Base-by-base conservation (phyloP, 2,113 vertebrate genomes). In the Notechis scutatus region DNA sequence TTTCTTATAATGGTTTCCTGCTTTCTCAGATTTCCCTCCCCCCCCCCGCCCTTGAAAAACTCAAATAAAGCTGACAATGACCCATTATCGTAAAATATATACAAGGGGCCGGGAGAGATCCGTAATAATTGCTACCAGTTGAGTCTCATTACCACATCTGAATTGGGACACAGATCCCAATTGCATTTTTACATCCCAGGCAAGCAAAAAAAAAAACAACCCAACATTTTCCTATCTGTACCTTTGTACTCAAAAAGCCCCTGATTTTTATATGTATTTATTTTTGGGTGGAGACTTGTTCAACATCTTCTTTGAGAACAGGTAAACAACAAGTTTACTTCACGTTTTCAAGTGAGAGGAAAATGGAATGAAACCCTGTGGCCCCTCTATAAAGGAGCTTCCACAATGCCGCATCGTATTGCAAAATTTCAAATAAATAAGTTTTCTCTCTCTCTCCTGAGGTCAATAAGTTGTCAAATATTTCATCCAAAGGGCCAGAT, bases 391-490 rank as follows among this genome's bases (percentile, higher is more conserved):
- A 87, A 96, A 95, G 91, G 92, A 93, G 10, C 93, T 93, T 94
- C 20, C 26, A 93, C 93, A 92, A 96, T 1, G 0, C 86, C 95
- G 94, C 93, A 96, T 94, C 3, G 0, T 90, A 94, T 96, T 93
- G 94, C 93, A 92, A 93, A 95, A 94, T 94, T 96, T 96, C 93
- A 96, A 95, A 96, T 96, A 97, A 96, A 97, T 96, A 95, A 96
- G 91, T 95, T 64, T 34, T 42, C 12, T 64, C 89, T 94, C 96
- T 94, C 91, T 94, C 97, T 94, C 96, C 92, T 92, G 97, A 93
- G 96, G 90, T 90, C 92, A 94, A 94, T 96, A 94, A 20, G 69
- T 94, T 95, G 92, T 93, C 92, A 96, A 96, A 96, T 95, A 97
- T 96, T 96, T 96, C 96, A 95, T 96, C 97, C 93, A 93, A 95